Base-by-base conservation (phyloP, 2,888 invertebrate genomes). In the Mechanitis mazaeus region DNA sequence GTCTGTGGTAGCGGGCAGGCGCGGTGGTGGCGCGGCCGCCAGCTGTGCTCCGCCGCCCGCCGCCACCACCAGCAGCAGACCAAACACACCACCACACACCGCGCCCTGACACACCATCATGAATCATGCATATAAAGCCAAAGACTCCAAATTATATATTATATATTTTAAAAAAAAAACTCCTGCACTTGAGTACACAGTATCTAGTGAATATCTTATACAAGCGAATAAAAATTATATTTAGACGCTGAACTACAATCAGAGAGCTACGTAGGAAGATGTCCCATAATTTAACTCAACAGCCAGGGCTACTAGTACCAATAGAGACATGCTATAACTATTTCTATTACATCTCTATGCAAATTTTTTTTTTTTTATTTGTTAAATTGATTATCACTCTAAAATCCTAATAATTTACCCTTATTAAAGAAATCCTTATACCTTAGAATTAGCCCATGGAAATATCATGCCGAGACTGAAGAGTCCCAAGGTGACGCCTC, bases 391-490 rank as follows among this genome's bases (percentile, higher is more conserved):
- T 42, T 7, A 33, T 33, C 9, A 54, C 31, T 5, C 1, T 42
- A 42, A 47, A 31, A 20, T 50, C 31, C 28, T 6, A 53, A 7
- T 9, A 3, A 55, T 55, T 33, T 38, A 42, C 9, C 9, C 42
- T 11, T 42, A 47, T 9, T 47, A n/a, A 33, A 46, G 12, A 45
- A 12, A 55, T 54, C 28, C 38, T 63, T 77, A 73, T 84, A 94
- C 95, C 88, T 94, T 95, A 28, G 94, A 90, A 77, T 97, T 97
- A 3, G 96, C 94, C 93, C 94, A 95, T 0, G 97, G 97, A 71
- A 97, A 94, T 71, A 95, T 94, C 93, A 97, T 96, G 60, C 97
- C 97, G 33, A 97, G 87, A 0, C 95, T 93, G 79, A 97, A 97
- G 3, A 97, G 90, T 0, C 97, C 97, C 33, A 97, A 86, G 0